These are phyloP conservation scores for Acrobeloides nanus DNA, from an alignment of 2,888 invertebrate genomes.

Conservation along the genomic window DNA sequence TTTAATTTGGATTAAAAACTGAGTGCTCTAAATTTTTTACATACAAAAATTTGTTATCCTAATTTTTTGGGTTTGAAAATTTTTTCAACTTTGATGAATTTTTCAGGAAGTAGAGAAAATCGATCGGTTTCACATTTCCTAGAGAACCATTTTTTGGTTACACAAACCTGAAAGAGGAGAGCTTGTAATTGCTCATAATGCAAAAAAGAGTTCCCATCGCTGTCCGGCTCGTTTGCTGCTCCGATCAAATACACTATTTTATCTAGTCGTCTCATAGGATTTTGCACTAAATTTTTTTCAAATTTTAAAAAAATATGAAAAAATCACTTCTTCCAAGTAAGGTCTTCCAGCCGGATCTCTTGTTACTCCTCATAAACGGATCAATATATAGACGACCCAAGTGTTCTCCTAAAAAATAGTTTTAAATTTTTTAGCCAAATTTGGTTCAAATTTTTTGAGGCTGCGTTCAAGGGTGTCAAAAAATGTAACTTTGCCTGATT, in stretches of 20 bases:
- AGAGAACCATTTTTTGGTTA: no score
- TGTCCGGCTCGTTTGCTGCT: constrained; percentile 33
- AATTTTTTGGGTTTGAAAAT: no score
- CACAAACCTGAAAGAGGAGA: constrained; percentile 38
- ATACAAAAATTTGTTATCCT: neutral
- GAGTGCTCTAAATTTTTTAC: constrained; percentile 1
- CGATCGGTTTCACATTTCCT: no score
- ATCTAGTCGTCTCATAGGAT: constrained; percentile 38
- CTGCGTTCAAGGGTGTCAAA: no score
- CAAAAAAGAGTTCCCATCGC: constrained; percentile 26
- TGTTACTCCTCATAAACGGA: constrained; percentile 44
- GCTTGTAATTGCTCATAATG: constrained; percentile 44
- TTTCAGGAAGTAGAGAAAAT: no score
- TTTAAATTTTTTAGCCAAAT: no score
- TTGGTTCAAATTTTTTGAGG: no score
- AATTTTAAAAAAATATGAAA: constrained; percentile 3
- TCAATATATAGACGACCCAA: constrained; percentile 46
- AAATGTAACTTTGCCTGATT: no score
- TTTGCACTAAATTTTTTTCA: constrained; percentile 30
- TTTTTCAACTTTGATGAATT: no score
- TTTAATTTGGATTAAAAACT: no score
- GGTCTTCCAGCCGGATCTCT: constrained; percentile 42
- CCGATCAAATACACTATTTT: constrained; percentile 50
- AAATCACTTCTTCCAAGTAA: constrained; percentile 41
- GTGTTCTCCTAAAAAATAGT: constrained; percentile 21